Evolutionary conservation across 2,797 vertebrate genomes (phyloP).

Genomic region (Crypturellus tataupa): DNA sequence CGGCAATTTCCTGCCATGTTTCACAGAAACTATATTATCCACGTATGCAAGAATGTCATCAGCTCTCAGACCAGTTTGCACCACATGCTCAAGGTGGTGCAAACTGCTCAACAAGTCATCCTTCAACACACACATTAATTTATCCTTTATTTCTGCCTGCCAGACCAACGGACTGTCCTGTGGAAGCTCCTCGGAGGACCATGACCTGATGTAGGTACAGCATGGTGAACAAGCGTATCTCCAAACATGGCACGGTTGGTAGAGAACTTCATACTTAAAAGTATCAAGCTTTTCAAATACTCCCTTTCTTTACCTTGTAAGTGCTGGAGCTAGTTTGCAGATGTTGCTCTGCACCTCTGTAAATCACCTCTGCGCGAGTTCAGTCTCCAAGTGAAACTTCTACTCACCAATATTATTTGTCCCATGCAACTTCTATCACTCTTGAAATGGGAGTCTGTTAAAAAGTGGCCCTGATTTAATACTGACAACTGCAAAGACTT

Average conservation of each 20-base stretch:
- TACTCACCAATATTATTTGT: neutral
- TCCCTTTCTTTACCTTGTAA: neutral
- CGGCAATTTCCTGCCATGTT: neutral
- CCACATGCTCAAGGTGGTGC: neutral
- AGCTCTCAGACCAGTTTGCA: neutral
- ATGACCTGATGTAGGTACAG: neutral
- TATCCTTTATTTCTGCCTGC: neutral
- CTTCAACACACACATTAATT: neutral
- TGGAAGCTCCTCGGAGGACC: neutral
- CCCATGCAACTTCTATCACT: neutral
- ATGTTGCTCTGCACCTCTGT: neutral
- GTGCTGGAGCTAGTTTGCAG: neutral
- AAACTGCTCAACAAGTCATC: neutral
- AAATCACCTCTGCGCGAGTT: neutral
- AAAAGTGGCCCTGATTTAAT: neutral
- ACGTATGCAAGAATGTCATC: rapidly evolving
- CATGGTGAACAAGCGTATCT: rapidly evolving
- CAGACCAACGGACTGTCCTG: neutral
- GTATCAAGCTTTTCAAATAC: neutral
- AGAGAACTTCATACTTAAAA: neutral
- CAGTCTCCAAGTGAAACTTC: neutral
- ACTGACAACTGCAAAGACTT: neutral
- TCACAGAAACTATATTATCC: neutral
- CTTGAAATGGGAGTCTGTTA: neutral
- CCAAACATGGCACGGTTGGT: neutral